Base-by-base conservation (phyloP, 2,888 invertebrate genomes). In the Portevinia maculata region DNA sequence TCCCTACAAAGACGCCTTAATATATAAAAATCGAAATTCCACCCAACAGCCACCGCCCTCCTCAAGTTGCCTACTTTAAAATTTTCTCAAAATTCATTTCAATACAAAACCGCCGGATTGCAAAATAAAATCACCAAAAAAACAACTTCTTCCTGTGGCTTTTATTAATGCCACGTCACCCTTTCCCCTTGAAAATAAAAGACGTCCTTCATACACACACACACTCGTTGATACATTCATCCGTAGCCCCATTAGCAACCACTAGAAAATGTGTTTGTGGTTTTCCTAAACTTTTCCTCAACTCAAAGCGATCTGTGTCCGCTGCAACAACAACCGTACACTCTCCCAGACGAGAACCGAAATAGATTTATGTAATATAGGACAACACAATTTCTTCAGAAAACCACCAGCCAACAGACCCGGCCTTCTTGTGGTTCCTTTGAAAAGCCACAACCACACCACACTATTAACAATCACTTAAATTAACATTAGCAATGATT, bases 401-500 rank as follows among this genome's bases (percentile, higher is more conserved):
- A 79, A 74, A 75, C 67, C 55, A 67, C 62, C 44, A 30, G 19
- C 48, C 32, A 53, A 67, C 48, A 60, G 53, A 44, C 21, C 41
- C 28, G 57, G 62, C 59, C 62, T 62, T 59, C 65, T 64, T 75
- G 75, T 70, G 75, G 81, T 70, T 64, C 57, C 59, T 76, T 75
- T 76, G 64, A 76, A 48, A 39, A 65, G 34, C 81, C 81, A 67
- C 79, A 69, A 65, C 46, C 28, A 15, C 30, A 79, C 79, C 79
- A 55, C 74, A 79, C 79, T 53, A 76, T 81, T 60, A 81, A 70
- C 70, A 64, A 69, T 64, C 75, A 81, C 64, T 81, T 70, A 70
- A 81, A 48, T 70, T 76, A 76, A 70, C 52, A 70, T 70, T 70
- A 71, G 70, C 81, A 76, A 76, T 67, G 81, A 76, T 81, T 81